Base-by-base conservation (phyloP, 1,140 invertebrate species). In the Calephelis virginiensis region DNA sequence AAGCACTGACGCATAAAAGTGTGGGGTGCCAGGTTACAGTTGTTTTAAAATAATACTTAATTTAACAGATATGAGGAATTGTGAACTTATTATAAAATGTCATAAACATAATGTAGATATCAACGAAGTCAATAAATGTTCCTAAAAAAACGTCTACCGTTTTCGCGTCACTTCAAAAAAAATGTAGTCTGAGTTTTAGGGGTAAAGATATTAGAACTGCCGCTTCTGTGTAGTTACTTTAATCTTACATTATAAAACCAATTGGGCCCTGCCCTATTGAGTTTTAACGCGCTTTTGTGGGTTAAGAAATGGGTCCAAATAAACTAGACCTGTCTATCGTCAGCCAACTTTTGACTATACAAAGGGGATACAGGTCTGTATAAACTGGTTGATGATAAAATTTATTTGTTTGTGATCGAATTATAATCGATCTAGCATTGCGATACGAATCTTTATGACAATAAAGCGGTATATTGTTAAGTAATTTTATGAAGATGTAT, bases 281-380 rank as follows among this genome's bases (percentile, higher is more conserved):
- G 82, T 80, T 88, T 86, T 88, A 88, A 86, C 78, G 81, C 81
- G 76, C 77, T 80, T 83, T 86, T 84, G 85, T 85, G 83, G 85
- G 85, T 82, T 85, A 81, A 81, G 69, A 81, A 82, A 85, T 75
- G 72, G 74, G 77, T 49, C 85, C 82, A 86, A 8, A 63, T n/a
- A 80, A 81, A 67, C 64, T 61, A 65, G 83, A 78, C 53, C 82
- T 66, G 2, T 50, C 28, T 63, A 49, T 48, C n/a, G 61, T 59
- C 40, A 61, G 63, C 38, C 49, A 9, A 49, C 48, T 66, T 78
- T 74, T 77, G 53, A 75, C n/a, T 61, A 46, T 74, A 77, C 75
- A 81, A 80, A 78, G 75, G 69, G 40, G 48, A 14, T 5, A 69
- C n/a, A 53, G 80, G 38, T 83, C 82, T 62, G 37, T 0, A 38